Percentiles rank a stretch among this genome's conserved stretches.
Conservation (phyloP, 2,888 invertebrate genomes). For the Timema cristinae region DNA sequence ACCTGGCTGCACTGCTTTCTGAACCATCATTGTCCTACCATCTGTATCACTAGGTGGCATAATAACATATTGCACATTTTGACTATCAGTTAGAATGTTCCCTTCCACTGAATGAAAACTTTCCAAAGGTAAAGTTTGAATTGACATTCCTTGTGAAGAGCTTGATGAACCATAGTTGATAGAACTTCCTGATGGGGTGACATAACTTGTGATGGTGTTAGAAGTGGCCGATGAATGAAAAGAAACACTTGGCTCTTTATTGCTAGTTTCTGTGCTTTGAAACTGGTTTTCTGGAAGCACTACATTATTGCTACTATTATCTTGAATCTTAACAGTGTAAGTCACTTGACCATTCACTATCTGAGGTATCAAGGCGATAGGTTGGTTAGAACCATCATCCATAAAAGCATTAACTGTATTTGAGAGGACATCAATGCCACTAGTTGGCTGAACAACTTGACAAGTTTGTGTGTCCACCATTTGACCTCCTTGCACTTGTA, state of each 20-base stretch:
- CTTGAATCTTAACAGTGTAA: conserved; percentile 30
- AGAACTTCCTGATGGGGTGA: conserved; percentile 2
- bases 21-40: conserved; percentile 7
- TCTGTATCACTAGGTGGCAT: conserved; percentile 15
- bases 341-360: conserved; percentile 30
- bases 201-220: conserved; percentile 16
- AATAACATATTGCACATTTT: conserved; percentile 23
- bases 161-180: conserved; percentile 17
- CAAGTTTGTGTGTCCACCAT: not conserved
- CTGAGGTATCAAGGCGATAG: conserved; percentile 30
- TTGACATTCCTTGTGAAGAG: not conserved
- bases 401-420: conserved; percentile 20
- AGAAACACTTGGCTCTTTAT: not conserved
- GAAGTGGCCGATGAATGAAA: no score
- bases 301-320: not conserved
- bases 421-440: conserved; percentile 18
- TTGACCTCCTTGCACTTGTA: no score
- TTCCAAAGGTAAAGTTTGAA: conserved; percentile 14
- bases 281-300: not conserved
- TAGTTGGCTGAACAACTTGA: not conserved
- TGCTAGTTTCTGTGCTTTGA: not conserved
- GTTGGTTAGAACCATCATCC: conserved; percentile 22
- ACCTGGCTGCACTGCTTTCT: conserved; percentile 12
- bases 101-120: conserved; percentile 2
- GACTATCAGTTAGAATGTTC: conserved; percentile 16